phyloP scores from a whole-genome alignment of 2,797 vertebrate genomes.

The Pelochelys cantorii region DNA sequence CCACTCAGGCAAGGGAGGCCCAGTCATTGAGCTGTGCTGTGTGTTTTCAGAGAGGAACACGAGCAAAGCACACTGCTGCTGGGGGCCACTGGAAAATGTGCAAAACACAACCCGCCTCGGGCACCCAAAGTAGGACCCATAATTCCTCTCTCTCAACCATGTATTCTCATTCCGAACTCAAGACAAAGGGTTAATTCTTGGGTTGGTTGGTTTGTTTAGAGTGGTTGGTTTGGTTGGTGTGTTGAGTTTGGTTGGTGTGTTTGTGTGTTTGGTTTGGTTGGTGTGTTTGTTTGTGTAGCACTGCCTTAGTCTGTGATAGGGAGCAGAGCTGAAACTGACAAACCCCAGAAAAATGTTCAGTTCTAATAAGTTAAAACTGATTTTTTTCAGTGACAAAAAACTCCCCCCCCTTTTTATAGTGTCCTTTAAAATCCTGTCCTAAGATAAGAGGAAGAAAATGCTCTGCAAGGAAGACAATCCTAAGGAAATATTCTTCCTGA shows the following conservation, averaged over 20 bases:
- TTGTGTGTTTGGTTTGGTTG: no score
- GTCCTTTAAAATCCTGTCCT: background rate
- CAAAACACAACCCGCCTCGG: background rate
- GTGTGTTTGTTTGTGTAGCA: background rate
- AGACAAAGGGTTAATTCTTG: background rate
- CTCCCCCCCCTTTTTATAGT: background rate
- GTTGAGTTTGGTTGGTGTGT: no score
- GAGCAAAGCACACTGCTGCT: background rate
- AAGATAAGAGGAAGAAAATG: background rate
- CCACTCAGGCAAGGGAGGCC: background rate
- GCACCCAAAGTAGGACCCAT: background rate
- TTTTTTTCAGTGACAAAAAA: background rate
- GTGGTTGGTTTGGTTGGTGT: no score
- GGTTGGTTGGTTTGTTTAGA: background rate
- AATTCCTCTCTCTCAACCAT: background rate
- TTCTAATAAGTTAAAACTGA: background rate
- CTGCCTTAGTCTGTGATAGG: background rate
- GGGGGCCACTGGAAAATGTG: background rate
- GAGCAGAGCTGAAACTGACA: background rate
- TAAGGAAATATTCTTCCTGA: background rate
- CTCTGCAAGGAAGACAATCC: background rate
- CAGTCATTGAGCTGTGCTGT: background rate
- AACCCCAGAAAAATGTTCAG: background rate
- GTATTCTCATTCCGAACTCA: background rate
- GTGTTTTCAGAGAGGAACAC: background rate